phyloP scores from a whole-genome alignment of 2,888 invertebrate species.

The Temnothorax unifasciatus region DNA sequence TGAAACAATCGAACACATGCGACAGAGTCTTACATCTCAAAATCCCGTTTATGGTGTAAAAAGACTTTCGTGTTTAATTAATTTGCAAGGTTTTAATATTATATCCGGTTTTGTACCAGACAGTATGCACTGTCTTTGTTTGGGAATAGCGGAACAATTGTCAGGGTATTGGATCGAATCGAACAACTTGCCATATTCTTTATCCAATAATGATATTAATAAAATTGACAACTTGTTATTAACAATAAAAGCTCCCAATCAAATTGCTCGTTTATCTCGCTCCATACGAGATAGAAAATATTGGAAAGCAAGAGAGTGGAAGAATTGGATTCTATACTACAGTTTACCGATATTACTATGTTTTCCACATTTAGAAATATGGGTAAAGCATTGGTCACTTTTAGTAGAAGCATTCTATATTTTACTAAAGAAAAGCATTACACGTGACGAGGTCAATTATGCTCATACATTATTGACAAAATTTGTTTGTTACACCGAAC shows the following conservation, averaged over 20 bases:
- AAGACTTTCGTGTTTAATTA: conserved; percentile 1
- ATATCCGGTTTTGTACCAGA: background rate
- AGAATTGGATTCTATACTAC: conserved; percentile 3
- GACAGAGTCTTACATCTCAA: background rate
- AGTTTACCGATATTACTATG: background rate
- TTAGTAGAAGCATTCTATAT: background rate
- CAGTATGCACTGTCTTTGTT: background rate
- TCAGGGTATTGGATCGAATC: background rate
- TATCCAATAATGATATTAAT: conserved; percentile 1
- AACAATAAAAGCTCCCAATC: conserved; percentile 18
- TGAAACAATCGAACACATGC: conserved; percentile 4
- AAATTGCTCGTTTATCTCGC: conserved; percentile 13
- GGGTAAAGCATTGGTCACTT: background rate
- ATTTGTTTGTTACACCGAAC: background rate
- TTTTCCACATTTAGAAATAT: conserved; percentile 11
- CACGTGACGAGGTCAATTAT: background rate
- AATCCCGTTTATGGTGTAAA: conserved; percentile 10
- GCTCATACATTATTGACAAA: conserved; percentile 9
- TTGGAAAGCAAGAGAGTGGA: background rate
- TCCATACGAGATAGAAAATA: conserved; percentile 22
- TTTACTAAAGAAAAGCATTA: conserved; percentile 1
- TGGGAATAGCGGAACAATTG: background rate
- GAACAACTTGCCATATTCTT: conserved; percentile 8
- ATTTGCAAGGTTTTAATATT: background rate
- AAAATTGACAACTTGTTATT: conserved; percentile 12